phyloP scores from a whole-genome alignment of 2,888 invertebrate species.

The Sminthurides aquaticus region DNA sequence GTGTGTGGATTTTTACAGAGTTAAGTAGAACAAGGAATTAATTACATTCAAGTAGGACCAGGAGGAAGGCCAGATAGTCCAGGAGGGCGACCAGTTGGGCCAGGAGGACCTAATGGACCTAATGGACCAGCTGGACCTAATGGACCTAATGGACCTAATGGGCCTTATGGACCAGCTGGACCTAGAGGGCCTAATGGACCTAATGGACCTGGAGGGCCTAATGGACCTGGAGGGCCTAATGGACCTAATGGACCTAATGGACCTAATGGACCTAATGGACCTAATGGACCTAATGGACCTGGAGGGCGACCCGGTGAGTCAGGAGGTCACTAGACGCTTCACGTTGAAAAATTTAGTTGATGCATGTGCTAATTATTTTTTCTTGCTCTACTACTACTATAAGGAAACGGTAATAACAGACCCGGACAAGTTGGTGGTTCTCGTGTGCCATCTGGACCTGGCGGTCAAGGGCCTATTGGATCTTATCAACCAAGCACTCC shows the following conservation, averaged over 20 bases:
- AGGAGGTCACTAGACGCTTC: background rate
- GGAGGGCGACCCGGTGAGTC: too few relatives aligned
- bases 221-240: background rate
- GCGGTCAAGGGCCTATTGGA: background rate
- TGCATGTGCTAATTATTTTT: too few relatives aligned
- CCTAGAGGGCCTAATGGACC: background rate
- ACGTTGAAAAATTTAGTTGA: background rate
- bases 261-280: too few relatives aligned
- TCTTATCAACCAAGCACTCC: conserved; percentile 1
- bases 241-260: too few relatives aligned
- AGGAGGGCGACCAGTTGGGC: background rate
- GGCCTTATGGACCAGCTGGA: background rate
- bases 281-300: too few relatives aligned
- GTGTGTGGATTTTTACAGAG: too few relatives aligned
- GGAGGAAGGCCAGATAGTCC: conserved; percentile 3
- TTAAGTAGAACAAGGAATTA: too few relatives aligned
- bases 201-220: conserved; percentile 12
- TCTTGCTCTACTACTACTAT: too few relatives aligned
- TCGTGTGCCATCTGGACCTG: conserved; percentile 19
- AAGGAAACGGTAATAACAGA: too few relatives aligned
- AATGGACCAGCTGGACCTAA: background rate
- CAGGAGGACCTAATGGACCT: conserved; percentile 5
- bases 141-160: too few relatives aligned
- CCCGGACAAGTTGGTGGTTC: conserved; percentile 4
- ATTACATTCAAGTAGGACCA: conserved; percentile 11